Percentiles rank a stretch among this genome's conserved stretches.
Conservation (phyloP, 2,888 invertebrate genomes). For the Neoascia interrupta region DNA sequence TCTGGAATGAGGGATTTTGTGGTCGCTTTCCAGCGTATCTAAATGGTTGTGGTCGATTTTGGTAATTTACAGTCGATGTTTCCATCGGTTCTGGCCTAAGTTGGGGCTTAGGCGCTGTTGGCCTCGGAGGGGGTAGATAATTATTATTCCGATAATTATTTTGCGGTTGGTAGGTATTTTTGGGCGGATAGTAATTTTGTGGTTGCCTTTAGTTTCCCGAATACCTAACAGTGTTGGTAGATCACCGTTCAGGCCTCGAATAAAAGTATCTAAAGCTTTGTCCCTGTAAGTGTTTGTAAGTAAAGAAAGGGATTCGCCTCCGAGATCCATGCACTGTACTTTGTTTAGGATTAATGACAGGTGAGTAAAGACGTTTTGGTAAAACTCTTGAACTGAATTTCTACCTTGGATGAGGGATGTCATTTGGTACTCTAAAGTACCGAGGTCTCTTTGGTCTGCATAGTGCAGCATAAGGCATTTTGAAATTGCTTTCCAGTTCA, state of each 20-base stretch:
- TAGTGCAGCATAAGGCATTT: conserved; percentile 50
- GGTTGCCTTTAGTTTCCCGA: conserved; percentile 54
- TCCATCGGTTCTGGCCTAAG: conserved; percentile 32
- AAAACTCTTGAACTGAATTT: conserved; percentile 56
- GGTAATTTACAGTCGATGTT: conserved; percentile 21
- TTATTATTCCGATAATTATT: neutral
- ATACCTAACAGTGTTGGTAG: conserved; percentile 56
- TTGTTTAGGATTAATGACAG: conserved; percentile 70
- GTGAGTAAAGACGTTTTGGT: conserved; percentile 63
- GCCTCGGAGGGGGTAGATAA: conserved; percentile 1
- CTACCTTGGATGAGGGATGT: conserved; percentile 47
- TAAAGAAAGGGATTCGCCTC: conserved; percentile 45
- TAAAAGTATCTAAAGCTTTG: conserved; percentile 70
- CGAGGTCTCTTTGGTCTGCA: conserved; percentile 61
- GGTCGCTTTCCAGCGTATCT: conserved; percentile 29
- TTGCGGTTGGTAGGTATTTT: conserved; percentile 1
- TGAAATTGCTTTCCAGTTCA: conserved; percentile 11
- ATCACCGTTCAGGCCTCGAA: conserved; percentile 65
- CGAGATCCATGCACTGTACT: conserved; percentile 61
- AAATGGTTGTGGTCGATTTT: conserved; percentile 21
- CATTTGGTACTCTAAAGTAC: conserved; percentile 66
- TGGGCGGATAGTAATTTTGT: neutral
- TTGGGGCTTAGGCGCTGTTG: conserved; percentile 20
- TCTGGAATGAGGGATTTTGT: neutral
- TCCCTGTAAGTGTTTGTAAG: conserved; percentile 57